phyloP scores from a whole-genome alignment of 1,140 invertebrate genomes.

The Littorina saxatilis region DNA sequence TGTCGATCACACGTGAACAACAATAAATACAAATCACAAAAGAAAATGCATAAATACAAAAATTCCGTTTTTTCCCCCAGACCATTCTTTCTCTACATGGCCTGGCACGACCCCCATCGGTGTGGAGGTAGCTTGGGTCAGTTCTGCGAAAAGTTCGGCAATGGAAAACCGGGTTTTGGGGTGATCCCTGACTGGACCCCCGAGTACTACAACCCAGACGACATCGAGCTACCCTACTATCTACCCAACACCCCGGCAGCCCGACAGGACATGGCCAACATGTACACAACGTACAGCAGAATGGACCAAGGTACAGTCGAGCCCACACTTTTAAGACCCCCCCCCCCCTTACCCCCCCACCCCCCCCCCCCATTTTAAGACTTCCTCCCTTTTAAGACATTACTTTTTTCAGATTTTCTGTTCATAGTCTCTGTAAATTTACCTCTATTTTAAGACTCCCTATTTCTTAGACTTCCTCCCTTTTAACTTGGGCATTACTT shows the following conservation, averaged over 20 bases:
- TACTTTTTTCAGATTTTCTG: too few relatives aligned
- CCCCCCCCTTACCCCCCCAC: too few relatives aligned
- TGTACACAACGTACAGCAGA: constrained; percentile 92
- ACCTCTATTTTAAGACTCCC: too few relatives aligned
- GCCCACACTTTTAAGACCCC: too few relatives aligned
- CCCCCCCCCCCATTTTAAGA: too few relatives aligned
- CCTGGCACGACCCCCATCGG: constrained; percentile 93
- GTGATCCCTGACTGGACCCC: constrained; percentile 91
- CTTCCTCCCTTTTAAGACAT: too few relatives aligned
- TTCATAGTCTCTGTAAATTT: too few relatives aligned
- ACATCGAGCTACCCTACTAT: constrained; percentile 88
- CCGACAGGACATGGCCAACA: constrained; percentile 87
- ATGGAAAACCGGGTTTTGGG: constrained; percentile 86
- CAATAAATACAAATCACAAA: too few relatives aligned
- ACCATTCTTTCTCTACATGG: constrained; percentile 90
- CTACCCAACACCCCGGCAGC: constrained; percentile 89
- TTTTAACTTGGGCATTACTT: too few relatives aligned
- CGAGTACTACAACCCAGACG: constrained; percentile 87
- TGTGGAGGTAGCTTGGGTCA: constrained; percentile 84
- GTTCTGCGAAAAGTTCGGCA: constrained; percentile 93
- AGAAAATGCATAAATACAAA: too few relatives aligned
- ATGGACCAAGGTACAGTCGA: constrained; percentile 77
- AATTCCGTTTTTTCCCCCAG: constrained; percentile 75
- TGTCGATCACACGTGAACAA: too few relatives aligned
- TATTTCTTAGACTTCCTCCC: too few relatives aligned